phyloP scores from a whole-genome alignment of 2,113 vertebrate species.

The Centropus bengalensis region DNA sequence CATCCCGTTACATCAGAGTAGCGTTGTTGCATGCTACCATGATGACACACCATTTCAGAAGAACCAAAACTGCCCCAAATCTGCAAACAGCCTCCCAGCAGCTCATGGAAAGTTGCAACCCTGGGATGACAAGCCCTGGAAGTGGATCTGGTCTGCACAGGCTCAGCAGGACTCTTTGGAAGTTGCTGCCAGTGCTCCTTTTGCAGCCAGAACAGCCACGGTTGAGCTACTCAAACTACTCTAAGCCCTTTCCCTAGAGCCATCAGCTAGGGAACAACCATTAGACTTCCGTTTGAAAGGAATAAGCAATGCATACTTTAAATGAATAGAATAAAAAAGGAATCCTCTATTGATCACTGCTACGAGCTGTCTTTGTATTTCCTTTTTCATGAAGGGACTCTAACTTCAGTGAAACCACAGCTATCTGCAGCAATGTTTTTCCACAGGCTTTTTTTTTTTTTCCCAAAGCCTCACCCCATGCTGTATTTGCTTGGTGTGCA shows the following conservation, averaged over 20 bases:
- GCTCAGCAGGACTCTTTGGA: constrained; percentile 65
- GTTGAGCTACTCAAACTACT: constrained; percentile 40
- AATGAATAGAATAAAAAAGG: constrained; percentile 3
- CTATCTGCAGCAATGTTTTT: neutral
- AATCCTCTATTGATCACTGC: neutral
- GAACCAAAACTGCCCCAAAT: constrained; percentile 1
- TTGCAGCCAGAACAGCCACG: constrained; percentile 57
- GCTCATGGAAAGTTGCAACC: neutral
- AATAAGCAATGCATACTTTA: constrained; percentile 43
- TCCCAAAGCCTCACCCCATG: neutral
- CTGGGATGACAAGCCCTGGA: neutral
- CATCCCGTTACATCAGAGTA: neutral
- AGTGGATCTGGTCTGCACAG: constrained; percentile 40
- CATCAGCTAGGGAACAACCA: constrained; percentile 2
- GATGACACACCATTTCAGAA: neutral
- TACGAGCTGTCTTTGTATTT: neutral
- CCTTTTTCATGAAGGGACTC: neutral
- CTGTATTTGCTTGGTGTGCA: neutral
- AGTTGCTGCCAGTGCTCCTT: constrained; percentile 57
- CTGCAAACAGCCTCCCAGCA: constrained; percentile 7
- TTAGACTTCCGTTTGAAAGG: neutral
- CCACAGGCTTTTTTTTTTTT: neutral
- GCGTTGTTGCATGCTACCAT: neutral
- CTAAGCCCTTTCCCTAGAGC: constrained; percentile 25
- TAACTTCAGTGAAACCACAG: constrained; percentile 37